Base-by-base conservation (phyloP, 2,888 invertebrate species). In the Cantharis lateralis region DNA sequence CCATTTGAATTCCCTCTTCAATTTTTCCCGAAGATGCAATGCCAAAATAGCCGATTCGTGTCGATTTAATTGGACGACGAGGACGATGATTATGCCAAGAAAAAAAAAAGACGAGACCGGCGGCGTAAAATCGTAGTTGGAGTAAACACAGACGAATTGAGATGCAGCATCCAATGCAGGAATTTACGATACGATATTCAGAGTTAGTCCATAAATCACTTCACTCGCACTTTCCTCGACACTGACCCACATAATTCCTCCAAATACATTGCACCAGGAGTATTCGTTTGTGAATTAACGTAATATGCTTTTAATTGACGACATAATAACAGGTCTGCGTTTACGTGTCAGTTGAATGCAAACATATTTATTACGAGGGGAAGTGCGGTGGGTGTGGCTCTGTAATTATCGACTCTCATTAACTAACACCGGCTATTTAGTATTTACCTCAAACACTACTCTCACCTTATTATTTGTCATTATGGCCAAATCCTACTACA, bases 301-400 rank as follows among this genome's bases (percentile, higher is more conserved):
- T 85, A 86, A 86, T 85, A 84, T 80, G 85, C 82, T 85, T 84
- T 86, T 86, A 86, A 86, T 86, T 86, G 86, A 85, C 84, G 84
- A 83, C 83, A 84, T 85, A 85, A 85, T 85, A 84, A 84, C 84
- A 84, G 85, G 85, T 81, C 83, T 75, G 77, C 84, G 84, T 85
- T 84, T 85, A 84, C 83, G 82, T 82, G 83, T 83, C 83, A 81
- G 82, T 82, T 80, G 81, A 84, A 84, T 82, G 82, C 83, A 84
- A 83, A 84, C 84, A 83, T 83, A 84, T 83, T 84, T 84, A 84
- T 84, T 83, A 83, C 81, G 79, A 81, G 81, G 83, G 83, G 84
- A 82, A 82, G 82, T 78, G 78, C 78, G 80, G 83, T 82, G 81
- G 84, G 84, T 81, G 84, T 84, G 83, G 83, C 83, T 71, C 77